Percentiles rank a stretch among this genome's conserved stretches.
Conservation (phyloP, 1,140 invertebrate genomes). For the Nebria ingens region DNA sequence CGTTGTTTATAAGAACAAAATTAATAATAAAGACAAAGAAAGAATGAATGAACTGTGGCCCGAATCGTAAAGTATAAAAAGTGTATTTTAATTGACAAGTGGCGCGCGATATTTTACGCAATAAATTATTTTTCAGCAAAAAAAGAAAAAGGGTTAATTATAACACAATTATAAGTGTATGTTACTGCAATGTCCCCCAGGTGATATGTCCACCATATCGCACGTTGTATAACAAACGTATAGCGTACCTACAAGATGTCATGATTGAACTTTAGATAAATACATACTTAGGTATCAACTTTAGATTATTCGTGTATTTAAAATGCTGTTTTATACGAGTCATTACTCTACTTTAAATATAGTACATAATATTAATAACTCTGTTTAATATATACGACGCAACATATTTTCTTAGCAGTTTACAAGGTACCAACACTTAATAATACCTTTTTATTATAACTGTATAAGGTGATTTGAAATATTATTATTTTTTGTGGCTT, state of each 20-base stretch:
- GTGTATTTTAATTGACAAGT: background rate
- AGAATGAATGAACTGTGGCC: background rate
- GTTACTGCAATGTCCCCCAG: background rate
- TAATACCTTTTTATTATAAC: too few relatives aligned
- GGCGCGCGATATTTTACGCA: background rate
- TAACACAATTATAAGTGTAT: background rate
- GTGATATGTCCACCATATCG: background rate
- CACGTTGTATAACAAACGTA: background rate
- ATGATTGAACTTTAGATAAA: background rate
- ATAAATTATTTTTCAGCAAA: background rate
- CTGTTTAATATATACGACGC: too few relatives aligned
- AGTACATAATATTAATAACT: too few relatives aligned
- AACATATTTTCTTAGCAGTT: too few relatives aligned
- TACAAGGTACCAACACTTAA: too few relatives aligned
- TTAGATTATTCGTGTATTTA: too few relatives aligned
- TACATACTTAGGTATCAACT: too few relatives aligned
- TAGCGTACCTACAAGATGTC: background rate
- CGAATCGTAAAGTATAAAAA: background rate
- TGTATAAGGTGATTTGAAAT: too few relatives aligned
- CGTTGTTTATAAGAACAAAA: background rate
- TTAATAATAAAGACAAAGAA: background rate
- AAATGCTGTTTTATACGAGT: too few relatives aligned
- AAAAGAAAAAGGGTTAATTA: background rate
- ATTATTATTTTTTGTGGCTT: too few relatives aligned
- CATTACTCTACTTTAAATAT: too few relatives aligned